Percentiles rank a stretch among this genome's conserved stretches.
These are phyloP conservation scores for Leucoma salicis DNA, from an alignment of 2,888 invertebrate genomes.

Conservation along the genomic window DNA sequence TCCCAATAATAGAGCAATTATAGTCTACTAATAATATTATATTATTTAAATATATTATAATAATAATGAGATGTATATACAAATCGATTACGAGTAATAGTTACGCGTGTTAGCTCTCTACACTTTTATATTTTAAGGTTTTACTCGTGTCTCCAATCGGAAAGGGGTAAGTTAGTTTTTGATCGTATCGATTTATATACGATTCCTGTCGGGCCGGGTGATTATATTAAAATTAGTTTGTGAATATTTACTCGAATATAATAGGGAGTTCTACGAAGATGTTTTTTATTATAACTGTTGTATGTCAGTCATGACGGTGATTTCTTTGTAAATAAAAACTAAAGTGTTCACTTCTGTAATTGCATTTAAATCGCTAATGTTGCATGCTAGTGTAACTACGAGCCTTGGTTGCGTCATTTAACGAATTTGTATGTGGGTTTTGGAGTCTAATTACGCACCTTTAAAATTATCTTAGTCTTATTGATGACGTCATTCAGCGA, in stretches of 20 bases:
- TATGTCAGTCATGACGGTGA: conserved; percentile 48
- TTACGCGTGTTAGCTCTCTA: conserved; percentile 4
- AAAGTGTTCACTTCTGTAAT: conserved; percentile 77
- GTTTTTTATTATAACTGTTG: conserved; percentile 51
- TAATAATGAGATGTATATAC: too few species aligned
- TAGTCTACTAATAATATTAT: too few species aligned
- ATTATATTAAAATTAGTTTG: conserved; percentile 60
- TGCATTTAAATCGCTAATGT: conserved; percentile 78
- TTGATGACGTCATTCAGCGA: conserved; percentile 53
- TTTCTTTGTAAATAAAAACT: conserved; percentile 65
- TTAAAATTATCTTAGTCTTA: conserved; percentile 28
- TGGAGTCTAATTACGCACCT: conserved; percentile 22
- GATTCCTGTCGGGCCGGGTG: conserved; percentile 60
- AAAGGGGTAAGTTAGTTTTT: conserved; percentile 57
- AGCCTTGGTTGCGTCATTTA: conserved; percentile 41
- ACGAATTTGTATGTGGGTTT: conserved; percentile 32
- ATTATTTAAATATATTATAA: too few species aligned
- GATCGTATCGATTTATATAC: conserved; percentile 54
- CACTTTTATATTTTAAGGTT: conserved; percentile 15
- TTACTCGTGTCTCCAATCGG: conserved; percentile 64
- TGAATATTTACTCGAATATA: conserved; percentile 80
- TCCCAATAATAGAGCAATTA: too few species aligned
- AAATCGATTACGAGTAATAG: background rate
- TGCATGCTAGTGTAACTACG: conserved; percentile 63
- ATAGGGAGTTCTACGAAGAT: conserved; percentile 57